Conservation (phyloP, 1,140 invertebrate genomes). For the Drepana arcuata region DNA sequence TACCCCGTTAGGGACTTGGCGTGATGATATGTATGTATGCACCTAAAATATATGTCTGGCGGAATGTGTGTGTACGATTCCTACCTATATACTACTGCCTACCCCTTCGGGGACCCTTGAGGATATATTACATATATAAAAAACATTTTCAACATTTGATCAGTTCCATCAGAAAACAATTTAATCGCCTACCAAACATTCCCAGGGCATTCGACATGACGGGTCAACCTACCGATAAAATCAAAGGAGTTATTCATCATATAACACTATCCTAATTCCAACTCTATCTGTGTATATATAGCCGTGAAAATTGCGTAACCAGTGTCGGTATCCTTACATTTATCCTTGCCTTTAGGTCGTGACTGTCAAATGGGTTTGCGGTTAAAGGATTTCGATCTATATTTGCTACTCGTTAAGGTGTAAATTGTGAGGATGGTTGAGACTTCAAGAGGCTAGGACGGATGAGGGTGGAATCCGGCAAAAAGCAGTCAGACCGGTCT, state of each 20-base stretch:
- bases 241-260: slow-evolving; percentile 49
- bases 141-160: too few species aligned
- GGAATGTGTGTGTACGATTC: too few species aligned
- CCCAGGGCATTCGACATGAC: slow-evolving; percentile 59
- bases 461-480: slow-evolving; percentile 51
- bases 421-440: slow-evolving; percentile 10
- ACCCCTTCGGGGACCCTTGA: too few species aligned
- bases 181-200: slow-evolving; percentile 50
- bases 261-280: too few species aligned
- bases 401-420: slow-evolving; percentile 5
- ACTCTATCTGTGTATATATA: too few species aligned
- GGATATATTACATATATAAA: too few species aligned
- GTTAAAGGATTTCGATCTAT: slow-evolving; percentile 1
- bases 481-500: slow-evolving; percentile 52
- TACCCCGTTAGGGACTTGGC: too few species aligned
- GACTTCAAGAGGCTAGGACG: slow-evolving; percentile 21
- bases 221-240: slow-evolving; percentile 64
- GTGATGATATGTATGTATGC: too few species aligned
- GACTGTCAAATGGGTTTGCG: slow-evolving; percentile 33
- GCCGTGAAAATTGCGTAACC: too few species aligned
- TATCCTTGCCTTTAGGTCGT: slow-evolving; percentile 52
- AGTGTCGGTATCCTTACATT: slow-evolving; percentile 44
- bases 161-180: slow-evolving; percentile 28
- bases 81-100: too few species aligned
- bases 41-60: too few species aligned